Evolutionary conservation across 2,797 vertebrate genomes (phyloP).

Genomic region (Coracias cyanogaster): DNA sequence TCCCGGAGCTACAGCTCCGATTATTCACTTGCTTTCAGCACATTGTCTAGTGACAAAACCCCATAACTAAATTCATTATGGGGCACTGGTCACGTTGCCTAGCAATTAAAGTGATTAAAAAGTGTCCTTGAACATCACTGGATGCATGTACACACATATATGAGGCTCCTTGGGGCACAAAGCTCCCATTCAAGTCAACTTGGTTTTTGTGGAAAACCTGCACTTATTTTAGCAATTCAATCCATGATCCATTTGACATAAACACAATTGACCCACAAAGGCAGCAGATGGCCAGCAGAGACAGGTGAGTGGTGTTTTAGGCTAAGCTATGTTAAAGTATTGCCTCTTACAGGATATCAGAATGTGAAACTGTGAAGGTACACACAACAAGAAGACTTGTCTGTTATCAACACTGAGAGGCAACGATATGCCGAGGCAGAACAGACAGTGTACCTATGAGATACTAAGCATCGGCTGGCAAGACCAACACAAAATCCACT

Average conservation of each 20-base stretch:
- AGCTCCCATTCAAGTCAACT: background rate
- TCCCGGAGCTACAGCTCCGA: fast-evolving
- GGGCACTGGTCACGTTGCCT: background rate
- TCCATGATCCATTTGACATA: background rate
- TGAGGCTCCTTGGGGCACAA: background rate
- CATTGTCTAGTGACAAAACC: background rate
- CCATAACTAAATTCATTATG: background rate
- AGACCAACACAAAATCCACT: background rate
- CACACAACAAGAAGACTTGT: background rate
- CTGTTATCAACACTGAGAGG: background rate
- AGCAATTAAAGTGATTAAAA: constrained; percentile 1
- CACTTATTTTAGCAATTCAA: constrained; percentile 2
- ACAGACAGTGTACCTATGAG: background rate
- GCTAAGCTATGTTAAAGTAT: background rate
- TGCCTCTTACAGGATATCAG: background rate
- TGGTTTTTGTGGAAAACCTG: background rate
- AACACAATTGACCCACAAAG: background rate
- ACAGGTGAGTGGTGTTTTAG: background rate
- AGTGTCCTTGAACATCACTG: background rate
- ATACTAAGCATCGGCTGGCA: background rate
- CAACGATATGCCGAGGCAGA: background rate
- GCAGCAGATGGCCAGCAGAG: background rate
- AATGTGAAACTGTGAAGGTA: background rate
- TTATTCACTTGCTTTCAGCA: background rate
- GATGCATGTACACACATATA: background rate